Evolutionary conservation across 2,113 vertebrate species (phyloP).

Genomic region (Cephalophus harveyi): DNA sequence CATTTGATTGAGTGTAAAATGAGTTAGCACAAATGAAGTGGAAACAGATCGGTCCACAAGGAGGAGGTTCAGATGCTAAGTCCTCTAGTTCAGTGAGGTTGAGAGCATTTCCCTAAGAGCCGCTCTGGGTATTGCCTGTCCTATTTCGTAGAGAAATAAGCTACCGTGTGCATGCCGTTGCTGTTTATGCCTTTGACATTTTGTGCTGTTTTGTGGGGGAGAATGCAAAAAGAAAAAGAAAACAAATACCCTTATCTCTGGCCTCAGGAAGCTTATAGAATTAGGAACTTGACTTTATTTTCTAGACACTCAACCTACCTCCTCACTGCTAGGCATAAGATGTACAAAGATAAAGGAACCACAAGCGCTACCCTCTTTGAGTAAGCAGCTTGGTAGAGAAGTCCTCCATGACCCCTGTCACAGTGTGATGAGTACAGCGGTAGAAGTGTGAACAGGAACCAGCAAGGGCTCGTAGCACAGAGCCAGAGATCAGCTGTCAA

Average conservation of each 20-base stretch:
- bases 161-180: neutral
- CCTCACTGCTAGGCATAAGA: neutral
- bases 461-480: neutral
- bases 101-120: neutral
- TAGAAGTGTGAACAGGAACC: neutral
- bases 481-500: neutral
- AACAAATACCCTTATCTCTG: neutral
- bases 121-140: neutral
- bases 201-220: neutral
- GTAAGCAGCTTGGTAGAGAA: neutral
- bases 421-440: neutral
- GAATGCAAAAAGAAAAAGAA: neutral
- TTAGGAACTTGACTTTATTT: neutral
- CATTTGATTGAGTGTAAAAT: constrained; percentile 42
- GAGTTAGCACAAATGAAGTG: constrained; percentile 35
- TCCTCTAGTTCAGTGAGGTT: neutral
- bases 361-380: neutral
- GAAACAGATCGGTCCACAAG: neutral
- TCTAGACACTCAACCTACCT: neutral
- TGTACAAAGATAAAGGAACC: neutral
- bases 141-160: neutral
- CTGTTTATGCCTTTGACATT: constrained; percentile 19
- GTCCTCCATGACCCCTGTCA: neutral
- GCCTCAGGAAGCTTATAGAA: neutral
- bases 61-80: neutral